These are phyloP conservation scores for Osmerus mordax DNA, from an alignment of 2,113 vertebrate species.

Conservation along the genomic window DNA sequence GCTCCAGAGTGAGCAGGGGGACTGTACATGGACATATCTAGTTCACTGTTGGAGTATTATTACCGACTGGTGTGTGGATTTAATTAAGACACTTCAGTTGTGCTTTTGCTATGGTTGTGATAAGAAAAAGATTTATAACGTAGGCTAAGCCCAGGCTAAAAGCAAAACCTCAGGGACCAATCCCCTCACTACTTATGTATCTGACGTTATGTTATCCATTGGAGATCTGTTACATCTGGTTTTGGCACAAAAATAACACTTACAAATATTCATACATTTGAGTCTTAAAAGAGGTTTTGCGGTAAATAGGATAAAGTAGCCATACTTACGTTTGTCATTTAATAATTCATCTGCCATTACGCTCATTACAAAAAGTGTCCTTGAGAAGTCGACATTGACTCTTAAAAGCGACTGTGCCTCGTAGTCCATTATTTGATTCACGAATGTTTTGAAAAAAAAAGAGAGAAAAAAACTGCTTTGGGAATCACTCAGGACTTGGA, in stretches of 20 bases:
- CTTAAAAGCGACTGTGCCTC: neutral
- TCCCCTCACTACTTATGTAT: no score
- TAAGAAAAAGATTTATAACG: no score
- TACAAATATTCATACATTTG: neutral
- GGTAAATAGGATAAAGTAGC: neutral
- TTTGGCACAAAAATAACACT: no score
- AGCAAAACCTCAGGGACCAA: no score
- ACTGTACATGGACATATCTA: neutral
- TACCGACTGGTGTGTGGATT: no score
- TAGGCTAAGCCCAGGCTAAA: no score
- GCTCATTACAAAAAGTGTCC: neutral
- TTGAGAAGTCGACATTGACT: neutral
- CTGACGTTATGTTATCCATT: no score
- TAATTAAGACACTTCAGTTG: no score
- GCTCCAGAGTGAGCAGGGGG: neutral
- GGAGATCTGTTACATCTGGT: no score
- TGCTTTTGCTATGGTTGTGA: no score
- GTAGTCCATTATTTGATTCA: conserved; percentile 4
- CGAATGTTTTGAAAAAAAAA: neutral
- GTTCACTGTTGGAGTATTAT: no score
- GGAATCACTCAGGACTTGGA: conserved; percentile 7
- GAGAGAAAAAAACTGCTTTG: neutral
- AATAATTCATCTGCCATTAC: conserved; percentile 13
- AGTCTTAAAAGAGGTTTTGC: neutral
- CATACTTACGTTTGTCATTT: neutral